Base-by-base conservation (phyloP, 2,113 vertebrate genomes). In the Syngnathoides biaculeatus region DNA sequence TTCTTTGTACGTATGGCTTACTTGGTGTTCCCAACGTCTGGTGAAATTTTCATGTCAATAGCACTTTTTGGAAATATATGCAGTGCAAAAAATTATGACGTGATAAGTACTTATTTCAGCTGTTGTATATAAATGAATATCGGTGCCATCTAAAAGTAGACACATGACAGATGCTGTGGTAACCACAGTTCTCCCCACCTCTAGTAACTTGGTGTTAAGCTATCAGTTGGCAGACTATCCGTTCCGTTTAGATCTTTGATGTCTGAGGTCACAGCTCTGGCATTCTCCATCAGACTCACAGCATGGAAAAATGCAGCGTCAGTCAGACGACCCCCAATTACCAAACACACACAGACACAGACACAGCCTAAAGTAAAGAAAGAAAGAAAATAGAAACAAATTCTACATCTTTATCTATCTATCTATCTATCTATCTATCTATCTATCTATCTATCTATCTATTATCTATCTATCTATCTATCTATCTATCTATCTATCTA, bases 201-300 rank as follows among this genome's bases (percentile, higher is more conserved):
- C 77, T 57, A 5, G 43, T 14, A 64, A 78, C 68, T 78, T 26
- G 63, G 64, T 40, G 63, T 43, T 48, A 40, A 67, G 69, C 72
- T 78, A 79, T 86, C 82, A 43, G 70, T 76, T 75, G 78, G 74
- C 86, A 81, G 75, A 87, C 78, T 63, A 81, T 80, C 84, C 76
- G 78, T 84, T 80, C 78, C 72, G 69, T 68, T 81, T 45, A 56
- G 79, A 79, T 86, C 84, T 86, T 74, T 88, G 70, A 67, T 77
- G 59, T 71, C 68, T 89, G 84, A 85, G 87, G 79, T 90, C 86
- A 89, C 76, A 79, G 84, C 86, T 86, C 78, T 86, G 83, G 81
- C 78, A 89, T 90, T 87, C 84, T 72, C 83, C 85, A 70, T 58
- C 73, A 77, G 86, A 86, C 84, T 83, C 74, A 40, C 79, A 80